A percentile compares a stretch with the other conserved stretches of the same genome.
Evolutionary conservation across 2,888 invertebrate genomes (phyloP).

Genomic region (Pseudococcus viburni): DNA sequence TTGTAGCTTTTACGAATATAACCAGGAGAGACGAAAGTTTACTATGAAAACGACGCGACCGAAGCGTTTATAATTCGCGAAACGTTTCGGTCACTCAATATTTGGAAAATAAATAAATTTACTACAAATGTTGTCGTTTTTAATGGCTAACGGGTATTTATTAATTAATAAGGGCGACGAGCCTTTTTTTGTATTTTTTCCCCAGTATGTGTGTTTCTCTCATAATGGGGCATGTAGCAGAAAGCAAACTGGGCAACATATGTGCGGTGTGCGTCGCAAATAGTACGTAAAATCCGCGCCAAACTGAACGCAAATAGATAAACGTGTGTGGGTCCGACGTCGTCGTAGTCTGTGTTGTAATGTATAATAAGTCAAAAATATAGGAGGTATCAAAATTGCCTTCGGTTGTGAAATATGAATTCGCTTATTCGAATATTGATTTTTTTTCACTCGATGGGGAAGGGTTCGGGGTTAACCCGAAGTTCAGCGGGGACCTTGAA

Average conservation of each 20-base stretch:
- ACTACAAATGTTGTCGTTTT: conserved; percentile 62
- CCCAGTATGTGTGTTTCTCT: background rate
- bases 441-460: background rate
- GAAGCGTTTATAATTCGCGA: conserved; percentile 38
- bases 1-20: background rate
- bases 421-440: conserved; percentile 19
- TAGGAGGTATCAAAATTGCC: conserved; percentile 50
- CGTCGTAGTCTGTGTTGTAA: background rate
- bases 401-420: conserved; percentile 32
- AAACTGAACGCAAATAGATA: background rate
- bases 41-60: background rate
- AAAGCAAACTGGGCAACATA: conserved; percentile 42
- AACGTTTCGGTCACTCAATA: conserved; percentile 62
- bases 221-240: conserved; percentile 33
- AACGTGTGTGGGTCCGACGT: conserved; percentile 14
- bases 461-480: background rate
- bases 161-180: conserved; percentile 59
- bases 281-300: conserved; percentile 21
- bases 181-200: conserved; percentile 14
- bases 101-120: conserved; percentile 61
- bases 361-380: conserved; percentile 52
- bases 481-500: background rate
- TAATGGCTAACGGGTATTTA: conserved; percentile 63
- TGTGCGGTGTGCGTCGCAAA: conserved; percentile 43
- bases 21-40: background rate